Evolutionary conservation across 2,797 vertebrate species (phyloP).

Genomic region (Petrocephalus schoutedeni): DNA sequence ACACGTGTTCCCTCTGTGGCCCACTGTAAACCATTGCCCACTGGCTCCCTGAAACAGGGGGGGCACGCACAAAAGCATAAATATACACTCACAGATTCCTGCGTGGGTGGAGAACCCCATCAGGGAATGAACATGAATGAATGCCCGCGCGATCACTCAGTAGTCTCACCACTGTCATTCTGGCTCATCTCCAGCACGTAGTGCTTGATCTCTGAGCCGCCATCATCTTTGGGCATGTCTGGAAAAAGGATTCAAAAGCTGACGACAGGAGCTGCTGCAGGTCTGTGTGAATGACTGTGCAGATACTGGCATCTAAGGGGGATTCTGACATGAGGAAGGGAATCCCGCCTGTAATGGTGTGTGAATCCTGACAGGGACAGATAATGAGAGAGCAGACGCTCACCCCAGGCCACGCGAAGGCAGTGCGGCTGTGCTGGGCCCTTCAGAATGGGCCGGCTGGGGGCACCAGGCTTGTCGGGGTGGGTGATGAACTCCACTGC

Average conservation of each 20-base stretch:
- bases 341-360: background rate
- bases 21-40: conserved; percentile 63
- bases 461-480: conserved; percentile 62
- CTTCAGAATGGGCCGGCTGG: conserved; percentile 53
- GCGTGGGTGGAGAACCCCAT: background rate
- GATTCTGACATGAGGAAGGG: background rate
- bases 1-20: conserved; percentile 55
- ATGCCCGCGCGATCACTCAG: no score
- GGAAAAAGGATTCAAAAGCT: conserved; percentile 31
- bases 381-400: conserved; percentile 17
- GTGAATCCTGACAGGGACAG: background rate
- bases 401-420: conserved; percentile 63
- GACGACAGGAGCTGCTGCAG: background rate
- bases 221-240: conserved; percentile 68
- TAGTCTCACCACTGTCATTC: conserved; percentile 54
- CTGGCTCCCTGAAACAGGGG: conserved; percentile 44
- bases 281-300: background rate
- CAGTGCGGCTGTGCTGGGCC: conserved; percentile 59
- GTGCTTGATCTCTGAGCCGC: conserved; percentile 60
- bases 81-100: background rate
- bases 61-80: background rate
- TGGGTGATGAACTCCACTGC: conserved; percentile 63
- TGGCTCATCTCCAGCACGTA: conserved; percentile 63
- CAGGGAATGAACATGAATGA: background rate
- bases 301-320: background rate